Base-by-base conservation (phyloP, 2,797 vertebrate genomes). In the Pangasius mekongensis region DNA sequence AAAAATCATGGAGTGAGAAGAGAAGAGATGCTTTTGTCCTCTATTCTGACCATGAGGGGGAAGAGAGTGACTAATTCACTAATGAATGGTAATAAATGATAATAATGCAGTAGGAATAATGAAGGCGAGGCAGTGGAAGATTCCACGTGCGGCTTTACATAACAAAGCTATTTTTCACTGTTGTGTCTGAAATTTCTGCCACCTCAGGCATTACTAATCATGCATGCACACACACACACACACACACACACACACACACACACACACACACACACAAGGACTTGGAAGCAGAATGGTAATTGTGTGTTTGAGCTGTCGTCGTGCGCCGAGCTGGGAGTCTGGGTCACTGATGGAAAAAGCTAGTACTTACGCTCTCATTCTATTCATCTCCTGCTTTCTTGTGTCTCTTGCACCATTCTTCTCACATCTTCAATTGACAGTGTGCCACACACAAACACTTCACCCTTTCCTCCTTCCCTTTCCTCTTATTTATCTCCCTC, bases 11-110 rank as follows among this genome's bases (percentile, higher is more conserved):
- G 64, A 36, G 30, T 52, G 82, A 83, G 39, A 88, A 86, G 64
- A 74, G 30, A 86, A 81, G 49, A 52, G 64, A 47, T 27, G 84
- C 74, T 69, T 90, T 87, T 88, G 87, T 86, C 86, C 85, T 89
- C 87, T 73, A 81, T 88, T 86, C 60, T 83, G 82, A 87, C 80
- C 73, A 86, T 11, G 30, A 80, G 58, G 86, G 83, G 80, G 64
- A 67, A 84, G 0, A 27, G 77, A 74, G 52, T 20, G 85, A 88
- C 39, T 86, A 87, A 88, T 84, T 83, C 52, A 18, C 47, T 89
- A 91, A 92, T 92, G 69, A 87, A 91, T 91, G 90, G 73, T 92
- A 92, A 92, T 91, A 87, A 90, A 90, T 91, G 88, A 81, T 91
- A 91, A 90, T 92, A 91, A 91, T 90, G 89, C 86, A 86, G 89